Conservation (phyloP, 2,113 vertebrate species). For the Seriola rivoliana region DNA sequence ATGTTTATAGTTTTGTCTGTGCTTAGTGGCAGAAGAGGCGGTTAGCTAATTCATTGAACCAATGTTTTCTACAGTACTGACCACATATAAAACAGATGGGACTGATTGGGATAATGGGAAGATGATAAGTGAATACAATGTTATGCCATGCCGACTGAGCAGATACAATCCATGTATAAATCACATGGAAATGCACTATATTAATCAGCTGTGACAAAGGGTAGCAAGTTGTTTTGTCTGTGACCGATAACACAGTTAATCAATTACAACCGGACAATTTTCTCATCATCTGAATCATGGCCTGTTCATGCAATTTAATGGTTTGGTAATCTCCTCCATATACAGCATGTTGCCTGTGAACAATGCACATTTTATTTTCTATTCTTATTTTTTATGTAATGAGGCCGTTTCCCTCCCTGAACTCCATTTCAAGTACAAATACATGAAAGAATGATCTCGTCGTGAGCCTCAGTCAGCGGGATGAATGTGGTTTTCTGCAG, state of each 20-base stretch:
- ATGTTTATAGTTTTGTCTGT: not conserved
- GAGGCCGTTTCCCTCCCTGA: not conserved
- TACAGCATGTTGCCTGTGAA: not conserved
- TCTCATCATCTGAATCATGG: not conserved
- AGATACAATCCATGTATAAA: not conserved
- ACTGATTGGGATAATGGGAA: not conserved
- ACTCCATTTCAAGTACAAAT: conserved; percentile 34
- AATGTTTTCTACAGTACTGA: conserved; percentile 1
- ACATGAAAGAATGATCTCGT: conserved; percentile 41
- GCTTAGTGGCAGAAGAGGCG: not conserved
- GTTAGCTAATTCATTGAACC: not conserved
- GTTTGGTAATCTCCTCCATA: not conserved
- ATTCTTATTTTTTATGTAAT: conserved; percentile 17
- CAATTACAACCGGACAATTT: conserved; percentile 13
- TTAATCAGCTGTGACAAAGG: conserved; percentile 14
- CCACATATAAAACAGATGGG: not conserved
- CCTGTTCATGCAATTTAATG: conserved; percentile 19
- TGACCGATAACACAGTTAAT: conserved; percentile 19
- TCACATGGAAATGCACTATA: not conserved
- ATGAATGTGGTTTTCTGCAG: conserved; percentile 35
- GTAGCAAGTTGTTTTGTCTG: not conserved
- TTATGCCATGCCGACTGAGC: not conserved
- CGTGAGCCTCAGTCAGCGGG: conserved; percentile 13
- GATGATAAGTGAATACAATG: not conserved
- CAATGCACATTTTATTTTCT: not conserved